Conservation (phyloP, 1,140 invertebrate genomes). For the Atta colombica region DNA sequence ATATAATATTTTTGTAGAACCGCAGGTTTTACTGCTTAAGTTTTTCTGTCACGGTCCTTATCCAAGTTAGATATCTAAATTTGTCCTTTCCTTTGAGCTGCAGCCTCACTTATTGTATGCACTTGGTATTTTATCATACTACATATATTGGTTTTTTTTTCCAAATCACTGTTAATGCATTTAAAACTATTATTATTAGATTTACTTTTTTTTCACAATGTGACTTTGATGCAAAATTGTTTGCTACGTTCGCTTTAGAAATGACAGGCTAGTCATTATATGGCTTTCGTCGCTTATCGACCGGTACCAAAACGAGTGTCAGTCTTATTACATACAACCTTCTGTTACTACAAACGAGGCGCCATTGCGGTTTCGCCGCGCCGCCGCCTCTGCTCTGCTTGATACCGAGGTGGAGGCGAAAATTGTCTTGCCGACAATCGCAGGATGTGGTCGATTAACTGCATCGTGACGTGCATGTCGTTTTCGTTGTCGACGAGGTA, state of each 20-base stretch:
- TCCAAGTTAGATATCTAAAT: too few species aligned
- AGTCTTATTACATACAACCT: conserved; percentile 55
- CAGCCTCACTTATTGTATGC: too few species aligned
- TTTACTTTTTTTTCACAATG: background rate
- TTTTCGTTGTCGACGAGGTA: conserved; percentile 61
- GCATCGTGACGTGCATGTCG: conserved; percentile 51
- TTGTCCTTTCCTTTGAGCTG: too few species aligned
- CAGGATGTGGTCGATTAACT: conserved; percentile 67
- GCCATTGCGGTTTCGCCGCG: conserved; percentile 48
- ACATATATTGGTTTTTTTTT: too few species aligned
- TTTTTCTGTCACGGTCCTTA: too few species aligned
- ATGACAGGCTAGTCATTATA: background rate
- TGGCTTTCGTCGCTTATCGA: conserved; percentile 15
- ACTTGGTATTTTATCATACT: too few species aligned
- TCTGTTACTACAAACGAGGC: conserved; percentile 50
- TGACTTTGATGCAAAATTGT: background rate
- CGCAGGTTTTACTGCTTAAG: too few species aligned
- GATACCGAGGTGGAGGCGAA: conserved; percentile 48
- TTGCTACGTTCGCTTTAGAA: background rate
- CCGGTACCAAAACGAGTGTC: conserved; percentile 27
- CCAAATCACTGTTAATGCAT: too few species aligned
- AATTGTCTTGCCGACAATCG: conserved; percentile 66
- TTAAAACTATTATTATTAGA: too few species aligned
- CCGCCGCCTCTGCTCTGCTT: background rate
- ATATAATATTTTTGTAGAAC: too few species aligned